phyloP scores from a whole-genome alignment of 2,113 vertebrate species.

The Peromyscus leucopus region DNA sequence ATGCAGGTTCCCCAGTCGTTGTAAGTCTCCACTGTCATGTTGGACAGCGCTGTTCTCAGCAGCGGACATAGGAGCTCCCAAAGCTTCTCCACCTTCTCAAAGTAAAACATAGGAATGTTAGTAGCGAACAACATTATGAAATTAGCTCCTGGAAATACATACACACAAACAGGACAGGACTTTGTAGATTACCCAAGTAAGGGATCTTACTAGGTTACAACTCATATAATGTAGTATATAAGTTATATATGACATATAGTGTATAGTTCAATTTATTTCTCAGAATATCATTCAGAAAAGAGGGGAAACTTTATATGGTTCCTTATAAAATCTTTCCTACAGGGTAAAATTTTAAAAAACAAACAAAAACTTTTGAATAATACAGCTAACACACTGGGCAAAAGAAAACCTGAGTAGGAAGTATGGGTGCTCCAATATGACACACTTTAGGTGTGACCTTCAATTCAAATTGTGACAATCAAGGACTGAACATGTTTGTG shows the following conservation, averaged over 20 bases:
- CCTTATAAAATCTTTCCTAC: slow-evolving; percentile 21
- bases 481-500: not conserved
- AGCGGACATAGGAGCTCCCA: slow-evolving; percentile 95
- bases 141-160: not conserved
- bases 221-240: not conserved
- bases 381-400: not conserved
- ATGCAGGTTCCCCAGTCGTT: slow-evolving; percentile 98
- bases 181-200: slow-evolving; percentile 4
- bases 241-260: not conserved
- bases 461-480: not conserved
- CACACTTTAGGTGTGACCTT: not conserved
- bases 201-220: not conserved
- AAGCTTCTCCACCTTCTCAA: slow-evolving; percentile 93
- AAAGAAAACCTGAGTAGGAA: slow-evolving; percentile 28
- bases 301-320: not conserved
- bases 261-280: not conserved
- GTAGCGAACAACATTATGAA: not conserved
- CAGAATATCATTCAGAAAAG: not conserved
- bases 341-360: not conserved
- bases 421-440: not conserved
- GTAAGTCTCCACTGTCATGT: slow-evolving; percentile 97
- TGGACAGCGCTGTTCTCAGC: slow-evolving; percentile 94
- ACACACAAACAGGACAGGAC: not conserved
- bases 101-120: slow-evolving; percentile 61
- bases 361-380: not conserved